Evolutionary conservation across 2,113 vertebrate species (phyloP).

Genomic region (Oophaga pumilio): DNA sequence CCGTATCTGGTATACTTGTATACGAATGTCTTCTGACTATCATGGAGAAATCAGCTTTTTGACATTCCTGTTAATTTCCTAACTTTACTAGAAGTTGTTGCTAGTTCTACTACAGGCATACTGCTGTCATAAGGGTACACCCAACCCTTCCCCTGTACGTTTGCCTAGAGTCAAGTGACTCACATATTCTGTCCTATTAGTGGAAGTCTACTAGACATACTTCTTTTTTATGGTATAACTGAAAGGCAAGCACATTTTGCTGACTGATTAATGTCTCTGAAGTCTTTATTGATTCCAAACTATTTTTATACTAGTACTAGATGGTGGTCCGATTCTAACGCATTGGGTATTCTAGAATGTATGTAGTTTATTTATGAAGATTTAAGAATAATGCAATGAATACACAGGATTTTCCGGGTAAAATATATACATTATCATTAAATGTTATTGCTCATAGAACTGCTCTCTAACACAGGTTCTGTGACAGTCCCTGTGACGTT

Average conservation of each 20-base stretch:
- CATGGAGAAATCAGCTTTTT: not conserved
- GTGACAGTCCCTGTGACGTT: too few relatives aligned
- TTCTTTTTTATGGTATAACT: not conserved
- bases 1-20: not conserved
- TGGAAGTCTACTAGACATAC: not conserved
- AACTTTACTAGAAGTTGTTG: not conserved
- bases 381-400: too few relatives aligned
- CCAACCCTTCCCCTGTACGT: not conserved
- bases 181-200: not conserved
- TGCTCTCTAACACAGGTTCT: too few relatives aligned
- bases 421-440: too few relatives aligned
- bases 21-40: not conserved
- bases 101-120: not conserved
- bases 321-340: too few relatives aligned
- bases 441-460: too few relatives aligned
- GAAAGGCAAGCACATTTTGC: not conserved
- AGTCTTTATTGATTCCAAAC: not conserved
- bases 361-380: too few relatives aligned
- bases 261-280: not conserved
- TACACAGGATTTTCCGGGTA: too few relatives aligned
- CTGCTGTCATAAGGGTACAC: not conserved
- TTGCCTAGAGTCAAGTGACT: not conserved
- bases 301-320: not conserved
- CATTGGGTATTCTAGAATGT: too few relatives aligned
- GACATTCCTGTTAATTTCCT: not conserved